Base-by-base conservation (phyloP, 2,113 vertebrate species). In the Verasper variegatus region DNA sequence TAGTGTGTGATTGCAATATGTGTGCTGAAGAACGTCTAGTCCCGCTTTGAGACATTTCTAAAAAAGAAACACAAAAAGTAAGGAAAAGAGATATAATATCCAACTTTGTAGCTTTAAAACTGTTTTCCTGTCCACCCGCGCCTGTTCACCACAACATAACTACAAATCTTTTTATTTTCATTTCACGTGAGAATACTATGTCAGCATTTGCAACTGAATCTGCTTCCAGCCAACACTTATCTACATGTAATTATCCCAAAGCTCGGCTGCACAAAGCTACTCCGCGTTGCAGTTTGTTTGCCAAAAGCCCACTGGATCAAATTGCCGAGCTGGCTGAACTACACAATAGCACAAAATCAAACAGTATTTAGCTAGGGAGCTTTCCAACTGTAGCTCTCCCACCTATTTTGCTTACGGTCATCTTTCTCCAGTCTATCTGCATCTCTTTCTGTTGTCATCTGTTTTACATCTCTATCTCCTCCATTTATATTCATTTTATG, bases 231-330 rank as follows among this genome's bases (percentile, higher is more conserved):
- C 23, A 31, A 63, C 6, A 13, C 40, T 76, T 74, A 54, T 63
- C 71, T 81, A 70, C 60, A 64, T 76, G 62, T 78, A 80, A 88
- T 85, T 83, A 83, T 83, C n/a, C 49, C 72, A 35, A 63, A 83
- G 12, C 54, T 72, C 52, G 15, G 26, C 31, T 68, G 63, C 31
- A 71, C 69, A 68, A 78, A 3, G 64, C 49, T 72, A 69, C 66
- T 49, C 65, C n/a, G 27, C 78, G 23, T 55, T 78, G 31, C 59
- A 40, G 31, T 64, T 77, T 82, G 52, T 76, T 83, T 83, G 81
- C 78, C 84, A 88, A 69, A 79, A 80, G 35, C 68, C 24, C 27
- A 54, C 78, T 76, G 61, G 47, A 73, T 81, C 69, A 66, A 70
- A 79, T 68, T 56, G 69, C 79, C 70, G 74, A 84, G 59, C 61